These are phyloP conservation scores for Gerosis bhagava DNA, from an alignment of 2,888 invertebrate species.

Conservation along the genomic window DNA sequence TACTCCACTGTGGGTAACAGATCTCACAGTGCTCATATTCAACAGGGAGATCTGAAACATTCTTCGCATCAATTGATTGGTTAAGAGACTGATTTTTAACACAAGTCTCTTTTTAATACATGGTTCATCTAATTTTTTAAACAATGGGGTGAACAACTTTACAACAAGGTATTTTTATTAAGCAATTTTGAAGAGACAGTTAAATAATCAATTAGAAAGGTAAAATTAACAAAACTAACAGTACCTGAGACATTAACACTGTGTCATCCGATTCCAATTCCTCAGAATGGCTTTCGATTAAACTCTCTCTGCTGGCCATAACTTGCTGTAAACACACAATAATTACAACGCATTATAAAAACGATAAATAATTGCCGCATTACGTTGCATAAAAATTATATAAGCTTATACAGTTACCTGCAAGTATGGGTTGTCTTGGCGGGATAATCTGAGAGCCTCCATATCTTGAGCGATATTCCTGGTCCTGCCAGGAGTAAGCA, in stretches of 20 bases:
- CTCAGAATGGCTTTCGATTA: slow-evolving; percentile 87
- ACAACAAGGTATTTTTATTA: no score
- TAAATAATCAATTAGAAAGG: no score
- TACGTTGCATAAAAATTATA: slow-evolving; percentile 15
- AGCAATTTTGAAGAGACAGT: no score
- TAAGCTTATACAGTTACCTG: slow-evolving; percentile 80
- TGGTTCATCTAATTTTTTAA: no score
- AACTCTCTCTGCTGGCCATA: slow-evolving; percentile 90
- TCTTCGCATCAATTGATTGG: no score
- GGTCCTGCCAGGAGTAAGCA: slow-evolving; percentile 88
- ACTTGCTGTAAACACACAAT: slow-evolving; percentile 82
- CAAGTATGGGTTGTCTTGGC: slow-evolving; percentile 93
- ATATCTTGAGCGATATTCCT: slow-evolving; percentile 92
- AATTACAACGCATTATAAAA: slow-evolving; percentile 12
- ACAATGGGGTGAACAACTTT: no score
- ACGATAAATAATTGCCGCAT: slow-evolving; percentile 1
- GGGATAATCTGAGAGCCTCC: slow-evolving; percentile 90
- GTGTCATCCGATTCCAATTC: slow-evolving; percentile 90
- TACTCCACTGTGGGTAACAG: no score
- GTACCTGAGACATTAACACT: slow-evolving; percentile 89
- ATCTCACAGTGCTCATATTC: no score
- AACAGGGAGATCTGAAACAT: no score
- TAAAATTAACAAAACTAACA: no score
- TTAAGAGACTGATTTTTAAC: no score
- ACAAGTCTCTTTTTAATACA: no score